A percentile compares a stretch with the other conserved stretches of the same genome.
Evolutionary conservation across 1,140 invertebrate genomes (phyloP).

Genomic region (Drosophila pachea): DNA sequence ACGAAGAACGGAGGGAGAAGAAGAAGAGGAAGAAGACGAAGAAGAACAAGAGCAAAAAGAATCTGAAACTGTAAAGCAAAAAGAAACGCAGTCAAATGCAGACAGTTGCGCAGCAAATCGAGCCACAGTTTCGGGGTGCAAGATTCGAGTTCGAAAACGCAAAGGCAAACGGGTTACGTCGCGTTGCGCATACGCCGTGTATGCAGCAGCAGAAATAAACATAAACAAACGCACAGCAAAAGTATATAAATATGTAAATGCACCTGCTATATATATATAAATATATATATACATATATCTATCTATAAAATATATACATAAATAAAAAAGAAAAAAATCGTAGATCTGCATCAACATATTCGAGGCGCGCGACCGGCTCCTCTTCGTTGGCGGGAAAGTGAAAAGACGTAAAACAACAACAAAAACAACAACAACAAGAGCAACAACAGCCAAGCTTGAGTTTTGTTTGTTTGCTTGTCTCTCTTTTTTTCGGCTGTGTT

Average conservation of each 20-base stretch:
- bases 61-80: conserved; percentile 19
- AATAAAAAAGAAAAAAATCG: too few species aligned
- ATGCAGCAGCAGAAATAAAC: conserved; percentile 14
- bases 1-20: background rate
- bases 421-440: too few species aligned
- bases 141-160: conserved; percentile 5
- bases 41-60: background rate
- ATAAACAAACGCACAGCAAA: background rate
- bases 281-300: too few species aligned
- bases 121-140: conserved; percentile 4
- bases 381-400: too few species aligned
- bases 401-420: too few species aligned
- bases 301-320: too few species aligned
- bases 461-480: conserved; percentile 10
- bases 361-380: too few species aligned
- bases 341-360: too few species aligned
- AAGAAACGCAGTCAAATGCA: conserved; percentile 4
- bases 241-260: background rate
- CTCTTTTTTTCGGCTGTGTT: conserved; percentile 22
- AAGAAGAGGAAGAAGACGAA: background rate
- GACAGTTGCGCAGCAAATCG: background rate
- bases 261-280: background rate
- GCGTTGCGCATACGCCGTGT: conserved; percentile 69
- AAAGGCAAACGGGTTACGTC: conserved; percentile 3
- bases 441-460: background rate